Conservation (phyloP, 1,140 invertebrate genomes). For the Drosophila kepulauana region DNA sequence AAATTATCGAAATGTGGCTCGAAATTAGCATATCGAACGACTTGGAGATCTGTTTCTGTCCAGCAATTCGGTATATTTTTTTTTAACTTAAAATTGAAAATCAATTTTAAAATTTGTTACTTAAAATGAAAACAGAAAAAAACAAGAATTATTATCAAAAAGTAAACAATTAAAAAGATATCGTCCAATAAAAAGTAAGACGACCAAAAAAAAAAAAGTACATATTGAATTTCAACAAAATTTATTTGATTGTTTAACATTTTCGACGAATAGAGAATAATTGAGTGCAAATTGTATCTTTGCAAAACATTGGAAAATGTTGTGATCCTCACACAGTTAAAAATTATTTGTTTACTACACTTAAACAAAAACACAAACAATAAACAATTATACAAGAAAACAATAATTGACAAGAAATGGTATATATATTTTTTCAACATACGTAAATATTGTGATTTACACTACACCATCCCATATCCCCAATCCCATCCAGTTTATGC, state of each 20-base stretch:
- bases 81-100: conserved; percentile 13
- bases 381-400: conserved; percentile 34
- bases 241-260: conserved; percentile 5
- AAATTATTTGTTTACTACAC: conserved; percentile 3
- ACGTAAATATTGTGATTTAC: conserved; percentile 45
- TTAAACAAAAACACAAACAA: conserved; percentile 4
- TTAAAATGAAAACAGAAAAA: not conserved
- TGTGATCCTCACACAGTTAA: conserved; percentile 4
- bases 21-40: conserved; percentile 1
- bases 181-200: not conserved
- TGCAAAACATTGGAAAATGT: conserved; percentile 20
- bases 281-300: not conserved
- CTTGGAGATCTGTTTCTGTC: conserved; percentile 37
- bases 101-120: conserved; percentile 26
- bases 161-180: not conserved
- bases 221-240: conserved; percentile 12
- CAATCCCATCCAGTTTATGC: conserved; percentile 4
- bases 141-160: not conserved
- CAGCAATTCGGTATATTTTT: conserved; percentile 27
- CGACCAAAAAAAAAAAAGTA: not conserved
- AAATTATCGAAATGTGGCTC: conserved; percentile 18
- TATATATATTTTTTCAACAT: conserved; percentile 52
- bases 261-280: conserved; percentile 1
- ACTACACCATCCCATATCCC: not conserved
- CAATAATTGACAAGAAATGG: not conserved